phyloP scores from a whole-genome alignment of 2,797 vertebrate species.

The Spizella passerina region DNA sequence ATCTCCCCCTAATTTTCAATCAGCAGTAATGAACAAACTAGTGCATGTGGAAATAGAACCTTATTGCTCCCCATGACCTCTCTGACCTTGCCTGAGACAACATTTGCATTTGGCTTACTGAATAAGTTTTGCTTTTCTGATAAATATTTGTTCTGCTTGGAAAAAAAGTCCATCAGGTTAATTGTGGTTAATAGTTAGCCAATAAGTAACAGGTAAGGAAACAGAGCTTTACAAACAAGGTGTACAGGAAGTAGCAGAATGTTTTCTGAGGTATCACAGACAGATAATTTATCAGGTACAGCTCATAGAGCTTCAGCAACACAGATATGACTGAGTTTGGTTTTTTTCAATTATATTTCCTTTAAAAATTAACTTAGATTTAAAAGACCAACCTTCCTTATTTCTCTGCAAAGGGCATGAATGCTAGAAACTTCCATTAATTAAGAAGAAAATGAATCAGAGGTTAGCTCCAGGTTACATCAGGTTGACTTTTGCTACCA shows the following conservation, averaged over 20 bases:
- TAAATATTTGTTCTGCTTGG: conserved; percentile 58
- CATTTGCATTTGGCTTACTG: conserved; percentile 49
- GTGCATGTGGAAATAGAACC: not conserved
- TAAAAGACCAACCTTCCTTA: not conserved
- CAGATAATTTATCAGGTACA: not conserved
- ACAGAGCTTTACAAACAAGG: conserved; percentile 14
- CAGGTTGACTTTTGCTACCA: not conserved
- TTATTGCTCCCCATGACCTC: not conserved
- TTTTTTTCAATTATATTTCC: not conserved
- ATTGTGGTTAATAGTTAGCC: conserved; percentile 59
- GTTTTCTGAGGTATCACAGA: not conserved
- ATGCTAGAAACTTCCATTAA: not conserved
- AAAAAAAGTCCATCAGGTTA: not conserved
- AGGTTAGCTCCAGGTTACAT: not conserved
- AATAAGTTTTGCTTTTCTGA: conserved; percentile 27
- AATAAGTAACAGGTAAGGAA: conserved; percentile 19
- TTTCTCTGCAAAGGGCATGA: not conserved
- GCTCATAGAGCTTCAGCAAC: not conserved
- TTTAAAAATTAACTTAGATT: not conserved
- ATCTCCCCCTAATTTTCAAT: not conserved
- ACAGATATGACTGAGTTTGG: not conserved
- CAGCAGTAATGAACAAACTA: not conserved
- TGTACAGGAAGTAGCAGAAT: not conserved
- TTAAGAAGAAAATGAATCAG: conserved; percentile 30
- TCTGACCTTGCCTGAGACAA: conserved; percentile 5